phyloP scores from a whole-genome alignment of 2,113 vertebrate species.

The Rhinoptilus africanus region DNA sequence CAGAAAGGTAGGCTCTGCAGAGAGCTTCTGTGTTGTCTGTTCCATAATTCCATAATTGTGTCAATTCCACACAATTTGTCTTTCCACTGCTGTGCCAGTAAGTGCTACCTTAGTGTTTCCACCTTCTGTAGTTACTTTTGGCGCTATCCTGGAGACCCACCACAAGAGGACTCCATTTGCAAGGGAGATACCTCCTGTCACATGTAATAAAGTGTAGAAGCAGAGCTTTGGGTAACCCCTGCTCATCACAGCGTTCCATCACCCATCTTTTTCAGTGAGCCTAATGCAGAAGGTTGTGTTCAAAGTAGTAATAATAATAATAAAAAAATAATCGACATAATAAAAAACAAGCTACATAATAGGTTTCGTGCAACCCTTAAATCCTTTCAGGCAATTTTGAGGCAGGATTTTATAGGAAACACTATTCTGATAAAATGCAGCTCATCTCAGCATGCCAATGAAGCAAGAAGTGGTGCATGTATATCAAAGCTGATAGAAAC shows the following conservation, averaged over 20 bases:
- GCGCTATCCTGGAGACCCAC: neutral
- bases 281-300: neutral
- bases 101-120: neutral
- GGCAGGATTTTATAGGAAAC: neutral
- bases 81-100: neutral
- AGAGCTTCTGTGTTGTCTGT: neutral
- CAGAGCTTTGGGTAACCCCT: neutral
- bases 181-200: neutral
- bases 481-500: neutral
- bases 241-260: neutral
- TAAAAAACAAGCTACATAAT: neutral
- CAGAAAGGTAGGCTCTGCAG: neutral
- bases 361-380: neutral
- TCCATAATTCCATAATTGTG: too few relatives aligned
- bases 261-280: neutral
- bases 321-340: neutral
- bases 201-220: neutral
- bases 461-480: neutral
- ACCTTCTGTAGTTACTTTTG: fast-evolving
- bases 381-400: neutral
- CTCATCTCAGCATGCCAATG: neutral
- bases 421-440: neutral
- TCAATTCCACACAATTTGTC: neutral
- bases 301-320: neutral
- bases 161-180: neutral